Percentiles rank a stretch among this genome's conserved stretches.
These are phyloP conservation scores for Acropternis orthonyx DNA, from an alignment of 2,797 vertebrate genomes.

Conservation along the genomic window DNA sequence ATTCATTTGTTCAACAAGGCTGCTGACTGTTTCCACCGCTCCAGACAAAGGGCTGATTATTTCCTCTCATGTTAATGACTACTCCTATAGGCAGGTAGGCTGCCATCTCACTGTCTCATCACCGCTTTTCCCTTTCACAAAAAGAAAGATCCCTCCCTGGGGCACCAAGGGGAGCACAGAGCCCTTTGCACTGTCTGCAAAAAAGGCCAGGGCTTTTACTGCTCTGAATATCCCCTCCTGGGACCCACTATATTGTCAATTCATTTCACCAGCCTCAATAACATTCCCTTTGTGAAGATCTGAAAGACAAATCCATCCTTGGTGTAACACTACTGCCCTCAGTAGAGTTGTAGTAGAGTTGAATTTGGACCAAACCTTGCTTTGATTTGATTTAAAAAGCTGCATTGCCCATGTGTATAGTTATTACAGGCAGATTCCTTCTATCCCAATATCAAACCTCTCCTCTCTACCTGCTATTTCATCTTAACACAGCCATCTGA, in stretches of 20 bases:
- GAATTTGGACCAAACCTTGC: conserved; percentile 1
- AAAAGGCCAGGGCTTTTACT: conserved; percentile 21
- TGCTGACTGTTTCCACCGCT: neutral
- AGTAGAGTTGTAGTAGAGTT: neutral
- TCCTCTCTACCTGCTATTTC: neutral
- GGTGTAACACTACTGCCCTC: conserved; percentile 1
- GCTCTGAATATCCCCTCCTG: neutral
- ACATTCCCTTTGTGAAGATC: conserved; percentile 13
- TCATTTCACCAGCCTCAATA: conserved; percentile 27
- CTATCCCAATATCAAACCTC: neutral
- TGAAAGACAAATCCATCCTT: conserved; percentile 20
- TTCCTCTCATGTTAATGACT: neutral
- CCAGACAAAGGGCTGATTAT: conserved; percentile 31
- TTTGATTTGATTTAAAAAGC: conserved; percentile 19
- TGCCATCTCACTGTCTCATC: conserved; percentile 15
- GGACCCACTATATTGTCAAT: neutral
- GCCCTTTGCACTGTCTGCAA: neutral
- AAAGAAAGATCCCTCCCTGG: neutral
- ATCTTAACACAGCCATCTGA: neutral
- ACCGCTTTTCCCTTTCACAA: neutral
- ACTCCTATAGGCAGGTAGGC: neutral
- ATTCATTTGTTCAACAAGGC: neutral
- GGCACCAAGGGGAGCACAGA: neutral
- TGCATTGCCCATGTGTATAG: conserved; percentile 1
- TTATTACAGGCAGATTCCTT: neutral